These are phyloP conservation scores for Lagopus muta DNA, from an alignment of 2,113 vertebrate genomes.

Conservation along the genomic window DNA sequence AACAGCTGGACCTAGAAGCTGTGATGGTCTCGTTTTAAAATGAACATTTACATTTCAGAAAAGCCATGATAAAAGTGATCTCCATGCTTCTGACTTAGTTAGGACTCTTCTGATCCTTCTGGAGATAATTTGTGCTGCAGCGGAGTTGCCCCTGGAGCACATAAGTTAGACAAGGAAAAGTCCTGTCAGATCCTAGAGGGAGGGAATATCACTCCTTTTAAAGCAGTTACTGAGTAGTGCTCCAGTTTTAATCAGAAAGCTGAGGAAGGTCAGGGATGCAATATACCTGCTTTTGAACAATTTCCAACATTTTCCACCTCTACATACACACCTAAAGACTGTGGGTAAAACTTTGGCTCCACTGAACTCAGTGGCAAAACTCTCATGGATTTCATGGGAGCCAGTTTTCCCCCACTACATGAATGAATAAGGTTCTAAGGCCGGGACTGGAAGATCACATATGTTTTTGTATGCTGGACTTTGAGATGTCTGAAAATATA, in stretches of 20 bases:
- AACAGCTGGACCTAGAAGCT: slow-evolving; percentile 14
- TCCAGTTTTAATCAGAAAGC: neutral
- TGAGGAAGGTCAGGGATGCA: neutral
- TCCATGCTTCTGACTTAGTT: neutral
- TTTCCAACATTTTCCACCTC: neutral
- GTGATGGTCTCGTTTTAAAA: slow-evolving; percentile 9
- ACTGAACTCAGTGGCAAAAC: neutral
- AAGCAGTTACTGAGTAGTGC: neutral
- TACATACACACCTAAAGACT: neutral
- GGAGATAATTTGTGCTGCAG: neutral
- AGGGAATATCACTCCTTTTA: neutral
- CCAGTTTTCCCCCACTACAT: neutral
- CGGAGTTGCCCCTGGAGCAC: neutral
- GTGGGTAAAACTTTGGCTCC: neutral
- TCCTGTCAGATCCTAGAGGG: neutral
- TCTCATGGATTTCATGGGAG: neutral
- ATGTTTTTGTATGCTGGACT: neutral
- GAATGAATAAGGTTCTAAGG: neutral
- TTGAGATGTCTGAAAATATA: neutral
- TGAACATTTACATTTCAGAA: slow-evolving; percentile 4
- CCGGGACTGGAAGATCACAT: neutral
- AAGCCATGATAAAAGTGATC: neutral
- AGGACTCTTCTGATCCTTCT: slow-evolving; percentile 2
- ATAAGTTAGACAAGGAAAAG: neutral
- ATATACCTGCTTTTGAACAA: neutral